Evolutionary conservation across 2,888 invertebrate species (phyloP).

Genomic region (Galeopsomyia nigrocyanea): DNA sequence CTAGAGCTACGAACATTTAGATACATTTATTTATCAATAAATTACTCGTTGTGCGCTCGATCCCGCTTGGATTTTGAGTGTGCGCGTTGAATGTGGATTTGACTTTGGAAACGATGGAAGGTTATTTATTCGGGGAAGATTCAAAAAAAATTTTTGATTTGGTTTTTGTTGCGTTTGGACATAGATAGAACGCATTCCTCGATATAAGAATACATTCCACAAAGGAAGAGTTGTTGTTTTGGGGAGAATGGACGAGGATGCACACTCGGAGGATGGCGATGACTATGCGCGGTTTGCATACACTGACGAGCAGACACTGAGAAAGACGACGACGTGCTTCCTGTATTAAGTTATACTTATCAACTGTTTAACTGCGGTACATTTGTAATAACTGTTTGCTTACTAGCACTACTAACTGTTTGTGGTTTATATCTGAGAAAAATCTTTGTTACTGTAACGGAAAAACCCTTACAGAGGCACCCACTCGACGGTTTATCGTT

Average conservation of each 20-base stretch:
- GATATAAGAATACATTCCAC: neutral
- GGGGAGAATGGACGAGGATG: neutral
- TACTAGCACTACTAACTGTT: constrained; percentile 66
- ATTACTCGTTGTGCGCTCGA: constrained; percentile 58
- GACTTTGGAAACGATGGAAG: constrained; percentile 35
- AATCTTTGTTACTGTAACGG: constrained; percentile 66
- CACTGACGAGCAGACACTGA: constrained; percentile 64
- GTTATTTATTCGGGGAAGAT: constrained; percentile 32
- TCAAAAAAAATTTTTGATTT: constrained; percentile 20
- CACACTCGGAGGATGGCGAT: constrained; percentile 12
- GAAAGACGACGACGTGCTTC: constrained; percentile 64
- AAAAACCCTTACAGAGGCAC: constrained; percentile 69
- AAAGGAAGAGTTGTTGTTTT: constrained; percentile 23
- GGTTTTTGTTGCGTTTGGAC: constrained; percentile 19
- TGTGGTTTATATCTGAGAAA: constrained; percentile 68
- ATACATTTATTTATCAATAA: constrained; percentile 66
- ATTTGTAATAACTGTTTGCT: constrained; percentile 66
- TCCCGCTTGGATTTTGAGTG: constrained; percentile 32
- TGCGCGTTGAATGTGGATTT: constrained; percentile 8
- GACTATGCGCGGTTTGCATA: constrained; percentile 52
- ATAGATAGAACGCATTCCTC: constrained; percentile 2
- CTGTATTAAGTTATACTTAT: constrained; percentile 52
- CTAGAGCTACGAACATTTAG: constrained; percentile 68
- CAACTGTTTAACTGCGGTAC: constrained; percentile 52
- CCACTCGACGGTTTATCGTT: constrained; percentile 59